phyloP scores from a whole-genome alignment of 2,888 invertebrate species.

The Charanyca ferruginea region DNA sequence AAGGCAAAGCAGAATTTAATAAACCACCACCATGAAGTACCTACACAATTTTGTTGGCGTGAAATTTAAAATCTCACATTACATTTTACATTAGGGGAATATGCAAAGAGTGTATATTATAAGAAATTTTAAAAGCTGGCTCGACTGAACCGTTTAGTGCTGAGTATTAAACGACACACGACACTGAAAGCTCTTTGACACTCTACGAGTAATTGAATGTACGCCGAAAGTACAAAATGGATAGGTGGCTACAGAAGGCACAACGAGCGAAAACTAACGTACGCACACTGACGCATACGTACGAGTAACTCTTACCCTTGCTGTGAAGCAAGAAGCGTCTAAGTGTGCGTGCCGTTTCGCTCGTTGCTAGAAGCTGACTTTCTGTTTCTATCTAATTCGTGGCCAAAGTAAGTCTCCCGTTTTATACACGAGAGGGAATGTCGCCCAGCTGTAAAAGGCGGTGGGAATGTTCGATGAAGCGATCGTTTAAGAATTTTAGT shows the following conservation, averaged over 20 bases:
- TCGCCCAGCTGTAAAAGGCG: slow-evolving; percentile 33
- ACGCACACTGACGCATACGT: not conserved
- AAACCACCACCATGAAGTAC: slow-evolving; percentile 24
- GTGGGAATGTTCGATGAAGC: slow-evolving; percentile 51
- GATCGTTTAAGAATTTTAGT: slow-evolving; percentile 30
- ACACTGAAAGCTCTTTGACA: slow-evolving; percentile 79
- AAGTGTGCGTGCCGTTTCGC: not conserved
- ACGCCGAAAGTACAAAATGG: slow-evolving; percentile 58
- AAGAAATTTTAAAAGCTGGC: slow-evolving; percentile 62
- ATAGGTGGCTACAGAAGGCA: not conserved
- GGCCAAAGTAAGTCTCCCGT: slow-evolving; percentile 68
- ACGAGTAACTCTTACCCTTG: not conserved
- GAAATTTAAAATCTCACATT: slow-evolving; percentile 50
- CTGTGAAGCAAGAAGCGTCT: not conserved
- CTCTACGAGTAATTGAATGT: slow-evolving; percentile 79
- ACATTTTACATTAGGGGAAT: slow-evolving; percentile 49
- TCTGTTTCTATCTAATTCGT: not conserved
- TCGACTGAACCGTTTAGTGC: slow-evolving; percentile 68
- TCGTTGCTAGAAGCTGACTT: not conserved
- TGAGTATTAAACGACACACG: slow-evolving; percentile 70
- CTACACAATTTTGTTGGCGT: slow-evolving; percentile 30
- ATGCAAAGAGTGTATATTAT: slow-evolving; percentile 49
- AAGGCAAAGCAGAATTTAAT: slow-evolving; percentile 44
- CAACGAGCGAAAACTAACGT: not conserved
- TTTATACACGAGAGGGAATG: slow-evolving; percentile 54